Base-by-base conservation (phyloP, 2,888 invertebrate genomes). In the Synanthedon andrenaeformis region DNA sequence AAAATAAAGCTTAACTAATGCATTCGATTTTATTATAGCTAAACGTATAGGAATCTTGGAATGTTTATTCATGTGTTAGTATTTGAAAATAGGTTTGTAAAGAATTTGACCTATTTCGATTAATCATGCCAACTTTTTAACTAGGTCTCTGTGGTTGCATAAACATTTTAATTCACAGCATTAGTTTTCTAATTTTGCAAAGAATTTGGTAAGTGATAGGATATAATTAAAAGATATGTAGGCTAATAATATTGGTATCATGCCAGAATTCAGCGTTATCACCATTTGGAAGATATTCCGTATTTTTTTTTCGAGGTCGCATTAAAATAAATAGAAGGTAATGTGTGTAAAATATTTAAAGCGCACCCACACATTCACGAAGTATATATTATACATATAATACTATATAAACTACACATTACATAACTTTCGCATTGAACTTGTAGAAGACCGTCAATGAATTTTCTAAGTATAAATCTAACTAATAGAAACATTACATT, bases 181-280 rank as follows among this genome's bases (percentile, higher is more conserved):
- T 2, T 3, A 13, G 13, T n/a, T 12, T 45, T 45, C 45, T 45
- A 45, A 45, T 45, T 45, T 45, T 3, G 8, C 13, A 14, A 45
- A 14, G 5, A 45, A 45, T 13, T 45, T 45, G 45, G 13, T 45
- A 11, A 45, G 45, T 12, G 8, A 45, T 45, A 45, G 45, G 35
- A 45, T 8, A 13, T 45, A 14, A 45, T 45, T 14, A 45, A 35
- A 35, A 35, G 1, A 35, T 35, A 64, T 70, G 65, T 69, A 61
- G 69, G 68, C 61, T 72, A 70, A 70, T 66, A 71, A 70, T 60
- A 62, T 73, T 79, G 77, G 73, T 67, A 28, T 57, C 59, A 51
- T 68, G 79, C 79, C 79, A 80, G 72, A 67, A 62, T 59, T 63
- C 63, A 55, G 45, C 14, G 55, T 58, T 63, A 61, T 63, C 61